These are phyloP conservation scores for Lysandra bellargus DNA, from an alignment of 2,888 invertebrate species.

Conservation along the genomic window DNA sequence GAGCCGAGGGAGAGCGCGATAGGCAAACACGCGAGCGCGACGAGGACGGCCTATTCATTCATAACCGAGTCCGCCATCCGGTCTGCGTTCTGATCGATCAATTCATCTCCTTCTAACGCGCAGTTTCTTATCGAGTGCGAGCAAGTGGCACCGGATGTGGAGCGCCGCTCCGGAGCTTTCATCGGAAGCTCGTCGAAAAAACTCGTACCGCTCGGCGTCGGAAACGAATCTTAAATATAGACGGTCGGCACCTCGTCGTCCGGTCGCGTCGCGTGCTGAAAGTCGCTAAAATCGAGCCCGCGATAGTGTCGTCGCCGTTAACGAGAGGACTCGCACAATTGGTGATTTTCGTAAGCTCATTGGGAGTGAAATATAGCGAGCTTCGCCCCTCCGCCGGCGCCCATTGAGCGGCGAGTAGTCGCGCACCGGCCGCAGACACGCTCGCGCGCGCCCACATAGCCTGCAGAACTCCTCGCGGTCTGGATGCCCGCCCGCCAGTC, in stretches of 20 bases:
- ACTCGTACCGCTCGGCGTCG: constrained; percentile 56
- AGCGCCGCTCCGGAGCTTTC: constrained; percentile 62
- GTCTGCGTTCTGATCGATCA: constrained; percentile 74
- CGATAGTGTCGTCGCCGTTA: constrained; percentile 44
- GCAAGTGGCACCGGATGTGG: constrained; percentile 77
- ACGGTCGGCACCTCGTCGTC: constrained; percentile 30
- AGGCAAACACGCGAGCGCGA: constrained; percentile 53
- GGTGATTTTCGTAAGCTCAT: constrained; percentile 75
- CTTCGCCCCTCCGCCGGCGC: constrained; percentile 78
- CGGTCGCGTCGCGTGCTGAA: constrained; percentile 30
- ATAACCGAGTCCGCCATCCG: constrained; percentile 79
- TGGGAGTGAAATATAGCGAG: constrained; percentile 70
- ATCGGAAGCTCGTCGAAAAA: constrained; percentile 72
- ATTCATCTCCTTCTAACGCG: constrained; percentile 77
- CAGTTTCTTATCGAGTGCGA: constrained; percentile 70
- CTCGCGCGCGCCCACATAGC: constrained; percentile 71
- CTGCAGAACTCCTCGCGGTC: constrained; percentile 47
- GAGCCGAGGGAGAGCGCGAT: constrained; percentile 62
- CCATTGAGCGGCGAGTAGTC: constrained; percentile 72
- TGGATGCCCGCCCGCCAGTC: constrained; percentile 52
- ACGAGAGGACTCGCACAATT: constrained; percentile 70
- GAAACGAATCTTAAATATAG: constrained; percentile 46
- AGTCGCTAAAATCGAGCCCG: constrained; percentile 30
- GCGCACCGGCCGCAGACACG: constrained; percentile 74
- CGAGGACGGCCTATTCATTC: constrained; percentile 75